These are phyloP conservation scores for Phocides pigmalion DNA, from an alignment of 1,140 invertebrate species.

Conservation along the genomic window DNA sequence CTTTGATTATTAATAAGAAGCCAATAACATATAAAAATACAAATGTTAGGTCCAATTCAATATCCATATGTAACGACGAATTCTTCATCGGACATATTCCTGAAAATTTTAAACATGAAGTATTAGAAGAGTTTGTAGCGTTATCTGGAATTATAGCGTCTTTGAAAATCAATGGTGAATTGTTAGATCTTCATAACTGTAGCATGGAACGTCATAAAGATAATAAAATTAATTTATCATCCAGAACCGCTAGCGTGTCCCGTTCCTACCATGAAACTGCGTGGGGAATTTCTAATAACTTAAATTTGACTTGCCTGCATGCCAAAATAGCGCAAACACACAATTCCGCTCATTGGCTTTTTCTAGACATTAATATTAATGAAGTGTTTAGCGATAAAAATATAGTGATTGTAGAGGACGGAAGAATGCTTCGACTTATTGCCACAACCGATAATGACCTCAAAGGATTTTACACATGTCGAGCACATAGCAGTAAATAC, in stretches of 20 bases:
- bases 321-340: conserved; percentile 38
- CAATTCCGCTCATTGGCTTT: conserved; percentile 58
- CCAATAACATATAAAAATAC: conserved; percentile 1
- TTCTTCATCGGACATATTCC: conserved; percentile 68
- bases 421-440: conserved; percentile 57
- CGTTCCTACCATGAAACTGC: conserved; percentile 65
- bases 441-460: conserved; percentile 53
- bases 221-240: conserved; percentile 60
- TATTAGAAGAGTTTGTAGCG: conserved; percentile 51
- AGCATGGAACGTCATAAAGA: conserved; percentile 58
- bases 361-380: conserved; percentile 54
- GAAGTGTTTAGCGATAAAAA: conserved; percentile 42
- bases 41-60: conserved; percentile 4
- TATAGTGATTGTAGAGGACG: conserved; percentile 54
- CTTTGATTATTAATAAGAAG: background rate
- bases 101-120: conserved; percentile 39
- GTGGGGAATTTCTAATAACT: conserved; percentile 63
- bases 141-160: conserved; percentile 63
- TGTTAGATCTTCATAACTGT: conserved; percentile 61
- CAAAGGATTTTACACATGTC: conserved; percentile 71
- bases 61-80: conserved; percentile 57
- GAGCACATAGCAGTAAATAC: conserved; percentile 49
- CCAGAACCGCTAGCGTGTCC: conserved; percentile 69
- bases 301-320: conserved; percentile 74
- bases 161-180: conserved; percentile 51